These are phyloP conservation scores for Brachionus rotundiformis DNA, from an alignment of 1,140 invertebrate species.

Conservation along the genomic window DNA sequence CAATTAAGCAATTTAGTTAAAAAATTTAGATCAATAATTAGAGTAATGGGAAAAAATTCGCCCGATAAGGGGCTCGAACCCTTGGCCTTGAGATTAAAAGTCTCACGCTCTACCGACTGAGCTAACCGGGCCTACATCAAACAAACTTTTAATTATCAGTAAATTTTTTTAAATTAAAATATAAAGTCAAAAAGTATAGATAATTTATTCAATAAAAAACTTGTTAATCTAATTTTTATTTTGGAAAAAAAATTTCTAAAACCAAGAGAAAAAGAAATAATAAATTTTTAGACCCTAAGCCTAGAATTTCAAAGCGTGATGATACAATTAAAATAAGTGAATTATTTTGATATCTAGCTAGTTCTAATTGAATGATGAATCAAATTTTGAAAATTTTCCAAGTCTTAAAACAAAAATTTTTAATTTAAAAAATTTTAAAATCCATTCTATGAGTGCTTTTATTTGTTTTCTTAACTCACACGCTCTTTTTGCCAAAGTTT, in stretches of 20 bases:
- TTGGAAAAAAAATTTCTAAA: not conserved
- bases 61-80: constrained; percentile 37
- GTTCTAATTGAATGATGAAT: not conserved
- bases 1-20: too few relatives aligned
- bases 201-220: too few relatives aligned
- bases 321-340: too few relatives aligned
- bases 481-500: not conserved
- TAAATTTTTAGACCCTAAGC: too few relatives aligned
- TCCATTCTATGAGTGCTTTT: not conserved
- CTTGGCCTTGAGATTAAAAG: constrained; percentile 40
- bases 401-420: constrained; percentile 10
- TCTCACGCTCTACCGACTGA: constrained; percentile 43
- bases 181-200: too few relatives aligned
- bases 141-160: not conserved
- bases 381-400: not conserved
- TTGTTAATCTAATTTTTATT: not conserved
- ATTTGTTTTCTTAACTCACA: not conserved
- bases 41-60: constrained; percentile 25
- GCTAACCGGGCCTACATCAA: constrained; percentile 5
- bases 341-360: not conserved
- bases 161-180: too few relatives aligned
- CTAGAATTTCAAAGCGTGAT: not conserved
- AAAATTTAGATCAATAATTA: too few relatives aligned
- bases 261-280: not conserved
- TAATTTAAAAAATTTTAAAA: not conserved